Conservation (phyloP, 2,797 vertebrate genomes). For the Onychomys torridus region DNA sequence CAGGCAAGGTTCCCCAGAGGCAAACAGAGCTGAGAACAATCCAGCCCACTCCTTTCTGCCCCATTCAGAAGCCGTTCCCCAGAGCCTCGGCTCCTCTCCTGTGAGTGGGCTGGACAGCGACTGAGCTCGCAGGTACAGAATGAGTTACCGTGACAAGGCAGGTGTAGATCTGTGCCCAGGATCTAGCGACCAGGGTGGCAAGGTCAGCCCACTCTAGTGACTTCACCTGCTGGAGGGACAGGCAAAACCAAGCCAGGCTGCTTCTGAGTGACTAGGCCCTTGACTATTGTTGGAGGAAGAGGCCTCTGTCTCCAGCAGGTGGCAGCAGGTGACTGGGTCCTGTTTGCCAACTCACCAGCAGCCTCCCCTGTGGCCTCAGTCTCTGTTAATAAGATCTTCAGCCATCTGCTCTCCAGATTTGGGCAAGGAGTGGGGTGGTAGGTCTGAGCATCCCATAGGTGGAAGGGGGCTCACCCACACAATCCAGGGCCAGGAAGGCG, state of each 20-base stretch:
- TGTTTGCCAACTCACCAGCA: not conserved
- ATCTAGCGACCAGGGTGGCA: not conserved
- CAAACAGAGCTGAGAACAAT: not conserved
- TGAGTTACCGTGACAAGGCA: not conserved
- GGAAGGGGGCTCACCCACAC: not conserved
- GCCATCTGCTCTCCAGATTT: not conserved
- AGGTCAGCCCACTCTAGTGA: not conserved
- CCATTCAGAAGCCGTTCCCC: not conserved
- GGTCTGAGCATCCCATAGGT: not conserved
- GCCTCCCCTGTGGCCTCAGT: not conserved
- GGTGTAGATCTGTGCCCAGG: not conserved
- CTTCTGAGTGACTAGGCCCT: not conserved
- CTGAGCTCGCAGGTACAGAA: too few relatives aligned
- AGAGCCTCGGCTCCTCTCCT: rapidly evolving
- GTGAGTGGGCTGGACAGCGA: not conserved
- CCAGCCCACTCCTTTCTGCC: not conserved
- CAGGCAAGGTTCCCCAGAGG: not conserved
- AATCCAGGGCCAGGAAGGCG: not conserved
- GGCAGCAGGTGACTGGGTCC: not conserved
- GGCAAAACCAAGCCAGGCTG: not conserved
- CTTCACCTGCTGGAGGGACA: not conserved
- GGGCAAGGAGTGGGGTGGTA: not conserved
- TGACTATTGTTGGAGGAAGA: not conserved
- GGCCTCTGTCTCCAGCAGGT: not conserved
- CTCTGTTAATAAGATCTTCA: not conserved